These are phyloP conservation scores for Scolopax rusticola DNA, from an alignment of 2,797 vertebrate genomes.

Conservation along the genomic window DNA sequence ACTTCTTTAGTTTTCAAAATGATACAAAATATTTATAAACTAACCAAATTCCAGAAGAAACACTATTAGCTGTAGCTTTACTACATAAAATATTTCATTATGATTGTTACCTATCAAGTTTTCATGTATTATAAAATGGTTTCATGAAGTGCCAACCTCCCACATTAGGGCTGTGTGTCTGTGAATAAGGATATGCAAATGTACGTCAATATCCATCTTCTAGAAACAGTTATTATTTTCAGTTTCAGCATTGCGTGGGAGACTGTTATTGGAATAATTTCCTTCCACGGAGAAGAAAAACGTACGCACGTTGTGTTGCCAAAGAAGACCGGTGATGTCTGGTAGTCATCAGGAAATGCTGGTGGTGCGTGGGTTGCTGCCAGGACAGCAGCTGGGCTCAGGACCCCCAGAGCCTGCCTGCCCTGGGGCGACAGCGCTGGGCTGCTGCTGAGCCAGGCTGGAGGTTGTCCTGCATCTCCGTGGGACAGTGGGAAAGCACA, in stretches of 20 bases:
- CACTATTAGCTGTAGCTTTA: neutral
- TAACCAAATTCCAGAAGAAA: neutral
- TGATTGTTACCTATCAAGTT: neutral
- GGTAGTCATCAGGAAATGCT: neutral
- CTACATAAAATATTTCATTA: neutral
- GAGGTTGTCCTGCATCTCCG: neutral
- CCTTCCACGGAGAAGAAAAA: neutral
- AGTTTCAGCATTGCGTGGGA: slow-evolving; percentile 58
- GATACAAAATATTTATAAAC: neutral
- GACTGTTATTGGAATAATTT: slow-evolving; percentile 53
- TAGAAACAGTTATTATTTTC: slow-evolving; percentile 19
- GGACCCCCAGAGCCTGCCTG: neutral
- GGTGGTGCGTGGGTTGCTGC: too few species aligned
- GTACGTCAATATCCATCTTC: slow-evolving; percentile 21
- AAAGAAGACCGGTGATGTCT: neutral
- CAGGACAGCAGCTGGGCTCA: neutral
- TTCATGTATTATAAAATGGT: neutral
- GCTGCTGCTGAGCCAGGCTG: neutral
- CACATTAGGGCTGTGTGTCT: neutral
- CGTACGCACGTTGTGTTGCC: neutral
- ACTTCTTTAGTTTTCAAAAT: neutral
- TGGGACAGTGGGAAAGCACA: neutral
- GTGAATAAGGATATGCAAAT: neutral
- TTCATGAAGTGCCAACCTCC: neutral
- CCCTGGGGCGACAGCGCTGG: neutral